These are phyloP conservation scores for Labeo calbasu DNA, from an alignment of 2,797 vertebrate genomes.

Conservation along the genomic window DNA sequence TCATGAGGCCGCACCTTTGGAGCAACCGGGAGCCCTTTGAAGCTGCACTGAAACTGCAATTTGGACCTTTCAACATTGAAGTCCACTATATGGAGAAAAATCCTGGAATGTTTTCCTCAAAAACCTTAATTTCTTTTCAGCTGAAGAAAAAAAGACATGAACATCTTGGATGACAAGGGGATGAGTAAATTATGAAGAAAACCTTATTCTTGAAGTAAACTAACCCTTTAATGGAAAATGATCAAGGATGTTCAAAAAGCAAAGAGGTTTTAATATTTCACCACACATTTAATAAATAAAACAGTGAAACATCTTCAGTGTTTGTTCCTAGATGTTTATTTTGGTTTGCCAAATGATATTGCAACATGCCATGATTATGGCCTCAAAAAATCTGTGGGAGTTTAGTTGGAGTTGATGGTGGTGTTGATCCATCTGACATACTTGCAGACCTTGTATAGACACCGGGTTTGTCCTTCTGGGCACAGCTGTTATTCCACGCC, in stretches of 20 bases:
- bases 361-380: background rate
- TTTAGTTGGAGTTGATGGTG: constrained; percentile 76
- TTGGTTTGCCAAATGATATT: background rate
- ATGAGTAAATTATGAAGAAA: no score
- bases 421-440: constrained; percentile 75
- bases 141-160: no score
- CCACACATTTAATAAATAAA: background rate
- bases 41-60: no score
- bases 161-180: no score
- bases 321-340: constrained; percentile 29
- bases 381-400: background rate
- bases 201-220: no score
- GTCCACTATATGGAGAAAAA: no score
- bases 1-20: no score
- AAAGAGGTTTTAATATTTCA: background rate
- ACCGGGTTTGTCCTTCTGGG: constrained; percentile 75
- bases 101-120: no score
- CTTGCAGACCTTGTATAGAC: constrained; percentile 82
- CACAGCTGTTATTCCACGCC: constrained; percentile 83
- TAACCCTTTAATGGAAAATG: background rate
- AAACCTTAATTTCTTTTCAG: no score
- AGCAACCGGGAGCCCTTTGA: no score
- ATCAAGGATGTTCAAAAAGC: background rate
- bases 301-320: background rate
- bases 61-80: no score